phyloP scores from a whole-genome alignment of 1,140 invertebrate genomes.

The Anastatus disparis region DNA sequence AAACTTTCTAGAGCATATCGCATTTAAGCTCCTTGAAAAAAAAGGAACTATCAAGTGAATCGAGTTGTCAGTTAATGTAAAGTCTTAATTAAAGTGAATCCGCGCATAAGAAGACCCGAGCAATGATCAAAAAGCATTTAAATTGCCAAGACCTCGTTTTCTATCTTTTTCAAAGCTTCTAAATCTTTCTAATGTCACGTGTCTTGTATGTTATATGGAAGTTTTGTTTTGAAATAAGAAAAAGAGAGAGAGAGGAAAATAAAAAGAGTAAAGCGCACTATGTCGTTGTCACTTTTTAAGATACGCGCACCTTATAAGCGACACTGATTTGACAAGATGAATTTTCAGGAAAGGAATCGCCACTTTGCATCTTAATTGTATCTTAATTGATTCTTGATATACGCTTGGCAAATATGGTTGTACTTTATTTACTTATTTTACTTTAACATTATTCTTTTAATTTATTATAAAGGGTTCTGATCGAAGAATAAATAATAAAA shows the following conservation, averaged over 20 bases:
- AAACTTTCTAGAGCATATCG: conserved; percentile 21
- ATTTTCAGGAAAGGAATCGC: not conserved
- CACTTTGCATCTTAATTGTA: not conserved
- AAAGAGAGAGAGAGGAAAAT: not conserved
- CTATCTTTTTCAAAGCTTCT: too few relatives aligned
- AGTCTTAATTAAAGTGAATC: conserved; percentile 38
- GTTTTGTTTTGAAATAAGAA: conserved; percentile 3
- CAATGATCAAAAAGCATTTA: conserved; percentile 20
- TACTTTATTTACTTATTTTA: too few relatives aligned
- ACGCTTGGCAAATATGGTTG: too few relatives aligned
- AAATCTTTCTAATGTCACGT: conserved; percentile 21
- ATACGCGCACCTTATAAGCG: conserved; percentile 8
- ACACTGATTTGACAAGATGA: conserved; percentile 3
- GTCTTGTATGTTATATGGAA: conserved; percentile 5
- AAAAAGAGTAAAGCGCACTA: too few relatives aligned
- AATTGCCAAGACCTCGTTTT: conserved; percentile 23
- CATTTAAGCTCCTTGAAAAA: not conserved
- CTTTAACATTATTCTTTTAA: too few relatives aligned
- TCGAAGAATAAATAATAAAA: too few relatives aligned
- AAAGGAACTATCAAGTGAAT: not conserved
- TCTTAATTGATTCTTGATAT: too few relatives aligned
- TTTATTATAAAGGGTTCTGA: too few relatives aligned
- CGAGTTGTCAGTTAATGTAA: conserved; percentile 27
- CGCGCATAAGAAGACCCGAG: too few relatives aligned
- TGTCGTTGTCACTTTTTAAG: conserved; percentile 20